phyloP scores from a whole-genome alignment of 2,888 invertebrate species.

The Anorthoa munda region DNA sequence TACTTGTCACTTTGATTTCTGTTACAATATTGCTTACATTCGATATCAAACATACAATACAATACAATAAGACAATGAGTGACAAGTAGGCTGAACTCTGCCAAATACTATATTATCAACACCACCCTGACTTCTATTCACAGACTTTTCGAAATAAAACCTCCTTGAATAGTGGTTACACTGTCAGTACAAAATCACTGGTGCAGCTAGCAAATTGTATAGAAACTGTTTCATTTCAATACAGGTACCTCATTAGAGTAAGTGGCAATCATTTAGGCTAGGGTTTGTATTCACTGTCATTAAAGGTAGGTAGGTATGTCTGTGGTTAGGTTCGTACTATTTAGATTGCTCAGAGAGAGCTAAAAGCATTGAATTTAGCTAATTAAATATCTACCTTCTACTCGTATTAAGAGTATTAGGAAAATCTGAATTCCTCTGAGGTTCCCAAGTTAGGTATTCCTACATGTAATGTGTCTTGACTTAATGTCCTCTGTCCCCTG shows the following conservation, averaged over 20 bases:
- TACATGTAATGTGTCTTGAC: too few species aligned
- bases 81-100: constrained; percentile 5
- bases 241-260: constrained; percentile 24
- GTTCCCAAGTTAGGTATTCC: neutral
- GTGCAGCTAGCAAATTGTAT: constrained; percentile 12
- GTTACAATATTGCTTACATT: constrained; percentile 3
- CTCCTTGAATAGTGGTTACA: constrained; percentile 19
- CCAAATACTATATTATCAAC: constrained; percentile 9
- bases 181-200: constrained; percentile 4
- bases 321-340: neutral
- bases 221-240: constrained; percentile 18
- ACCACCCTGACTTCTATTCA: neutral
- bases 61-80: too few species aligned
- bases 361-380: neutral
- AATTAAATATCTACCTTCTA: neutral
- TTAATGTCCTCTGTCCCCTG: too few species aligned
- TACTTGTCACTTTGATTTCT: neutral
- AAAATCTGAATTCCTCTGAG: neutral
- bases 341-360: neutral
- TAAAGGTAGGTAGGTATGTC: neutral
- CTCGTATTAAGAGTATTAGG: neutral
- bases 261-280: constrained; percentile 31
- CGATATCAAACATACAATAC: neutral
- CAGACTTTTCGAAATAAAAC: constrained; percentile 2
- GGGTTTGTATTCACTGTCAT: constrained; percentile 10